Percentiles rank a stretch among this genome's conserved stretches.
phyloP scores from a whole-genome alignment of 2,113 vertebrate genomes.

The Sinocyclocheilus anshuiensis region DNA sequence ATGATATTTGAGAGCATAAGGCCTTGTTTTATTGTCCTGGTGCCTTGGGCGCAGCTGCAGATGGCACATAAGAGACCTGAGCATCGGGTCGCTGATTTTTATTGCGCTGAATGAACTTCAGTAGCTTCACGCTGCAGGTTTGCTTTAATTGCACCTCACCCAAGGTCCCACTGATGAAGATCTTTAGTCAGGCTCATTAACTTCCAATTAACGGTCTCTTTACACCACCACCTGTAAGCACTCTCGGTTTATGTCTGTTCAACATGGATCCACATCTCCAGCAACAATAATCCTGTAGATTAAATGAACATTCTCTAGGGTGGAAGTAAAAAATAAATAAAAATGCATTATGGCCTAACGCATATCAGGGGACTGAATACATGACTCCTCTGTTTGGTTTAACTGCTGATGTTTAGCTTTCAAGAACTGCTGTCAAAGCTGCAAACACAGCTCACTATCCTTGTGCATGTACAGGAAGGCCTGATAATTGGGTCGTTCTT shows the following conservation, averaged over 20 bases:
- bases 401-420: constrained; percentile 14
- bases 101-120: constrained; percentile 38
- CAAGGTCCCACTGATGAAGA: constrained; percentile 29
- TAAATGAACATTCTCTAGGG: not conserved
- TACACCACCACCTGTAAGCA: constrained; percentile 47
- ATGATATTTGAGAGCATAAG: not conserved
- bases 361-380: not conserved
- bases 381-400: not conserved
- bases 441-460: not conserved
- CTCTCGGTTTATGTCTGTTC: constrained; percentile 28
- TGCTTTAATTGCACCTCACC: constrained; percentile 49
- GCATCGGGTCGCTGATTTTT: constrained; percentile 42
- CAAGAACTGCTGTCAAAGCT: constrained; percentile 13
- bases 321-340: not conserved
- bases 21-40: constrained; percentile 17
- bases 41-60: constrained; percentile 30
- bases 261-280: not conserved
- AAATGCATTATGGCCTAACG: not conserved
- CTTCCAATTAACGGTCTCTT: constrained; percentile 42
- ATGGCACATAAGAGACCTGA: constrained; percentile 30
- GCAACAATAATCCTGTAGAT: constrained; percentile 1
- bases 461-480: not conserved
- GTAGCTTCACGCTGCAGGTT: constrained; percentile 26
- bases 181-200: constrained; percentile 42
- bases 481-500: constrained; percentile 7